Conservation (phyloP, 2,113 vertebrate species). For the Nibea coibor region DNA sequence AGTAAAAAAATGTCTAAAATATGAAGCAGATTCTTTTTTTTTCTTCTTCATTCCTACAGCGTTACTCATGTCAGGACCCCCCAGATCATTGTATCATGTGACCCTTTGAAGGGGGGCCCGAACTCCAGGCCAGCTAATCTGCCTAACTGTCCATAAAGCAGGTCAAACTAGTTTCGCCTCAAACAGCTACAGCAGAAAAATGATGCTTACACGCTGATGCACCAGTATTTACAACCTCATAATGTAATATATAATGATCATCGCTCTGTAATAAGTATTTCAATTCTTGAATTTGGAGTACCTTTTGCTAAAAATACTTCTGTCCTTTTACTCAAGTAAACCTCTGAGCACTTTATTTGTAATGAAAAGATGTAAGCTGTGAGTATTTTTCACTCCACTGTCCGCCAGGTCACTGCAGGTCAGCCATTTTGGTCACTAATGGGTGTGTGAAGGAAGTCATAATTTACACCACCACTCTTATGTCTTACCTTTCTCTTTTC, state of each 20-base stretch:
- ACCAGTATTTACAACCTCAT: background rate
- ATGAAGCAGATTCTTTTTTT: too few species aligned
- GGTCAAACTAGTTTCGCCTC: background rate
- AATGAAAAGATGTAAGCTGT: too few species aligned
- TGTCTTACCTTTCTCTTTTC: constrained; percentile 71
- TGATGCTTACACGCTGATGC: too few species aligned
- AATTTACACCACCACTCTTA: constrained; percentile 34
- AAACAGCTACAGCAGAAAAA: background rate
- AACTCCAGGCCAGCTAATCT: background rate
- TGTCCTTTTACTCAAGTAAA: background rate
- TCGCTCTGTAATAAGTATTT: background rate
- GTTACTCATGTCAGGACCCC: background rate
- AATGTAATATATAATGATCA: background rate
- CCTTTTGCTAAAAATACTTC: background rate
- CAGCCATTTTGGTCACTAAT: constrained; percentile 96
- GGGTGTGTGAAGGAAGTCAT: constrained; percentile 92
- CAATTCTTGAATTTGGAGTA: background rate
- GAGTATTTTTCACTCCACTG: background rate
- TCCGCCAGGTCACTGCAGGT: constrained; percentile 85
- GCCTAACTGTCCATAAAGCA: background rate
- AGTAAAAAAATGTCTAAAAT: background rate
- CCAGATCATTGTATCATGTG: background rate
- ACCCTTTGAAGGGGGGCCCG: background rate
- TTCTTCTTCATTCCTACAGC: background rate
- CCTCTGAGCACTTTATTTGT: background rate